phyloP scores from a whole-genome alignment of 37 sponge, comb jelly and placozoan species.

The Dysidea cf. avara region DNA sequence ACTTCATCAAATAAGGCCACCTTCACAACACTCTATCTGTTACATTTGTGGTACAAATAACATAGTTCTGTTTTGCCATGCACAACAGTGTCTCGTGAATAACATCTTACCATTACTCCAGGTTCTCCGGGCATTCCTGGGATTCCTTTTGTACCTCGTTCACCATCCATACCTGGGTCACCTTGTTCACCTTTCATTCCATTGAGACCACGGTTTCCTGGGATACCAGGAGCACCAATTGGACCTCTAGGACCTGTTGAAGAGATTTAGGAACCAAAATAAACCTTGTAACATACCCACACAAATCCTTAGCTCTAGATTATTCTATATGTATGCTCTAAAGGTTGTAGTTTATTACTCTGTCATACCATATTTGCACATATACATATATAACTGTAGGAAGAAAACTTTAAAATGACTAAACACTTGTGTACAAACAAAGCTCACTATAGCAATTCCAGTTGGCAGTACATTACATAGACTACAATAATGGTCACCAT shows the following conservation, averaged over 20 bases:
- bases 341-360: neutral
- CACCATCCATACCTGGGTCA: neutral
- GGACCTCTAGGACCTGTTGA: constrained; percentile 1
- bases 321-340: neutral
- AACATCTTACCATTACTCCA: too few relatives aligned
- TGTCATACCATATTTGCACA: too few relatives aligned
- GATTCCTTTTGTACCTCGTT: neutral
- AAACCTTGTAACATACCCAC: neutral
- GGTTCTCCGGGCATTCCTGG: too few relatives aligned
- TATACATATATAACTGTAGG: too few relatives aligned
- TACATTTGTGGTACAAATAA: too few relatives aligned
- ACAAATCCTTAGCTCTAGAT: neutral
- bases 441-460: neutral
- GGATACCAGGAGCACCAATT: constrained; percentile 26
- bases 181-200: constrained; percentile 41
- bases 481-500: neutral
- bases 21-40: too few relatives aligned
- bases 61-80: too few relatives aligned
- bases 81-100: too few relatives aligned
- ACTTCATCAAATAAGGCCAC: too few relatives aligned
- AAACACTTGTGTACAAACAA: constrained; percentile 1
- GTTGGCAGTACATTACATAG: neutral
- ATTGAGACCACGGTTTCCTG: constrained; percentile 21
- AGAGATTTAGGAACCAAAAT: too few relatives aligned
- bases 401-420: too few relatives aligned